Percentiles rank a stretch among this genome's conserved stretches.
phyloP scores from a whole-genome alignment of 2,888 invertebrate genomes.

The Noctua comes region DNA sequence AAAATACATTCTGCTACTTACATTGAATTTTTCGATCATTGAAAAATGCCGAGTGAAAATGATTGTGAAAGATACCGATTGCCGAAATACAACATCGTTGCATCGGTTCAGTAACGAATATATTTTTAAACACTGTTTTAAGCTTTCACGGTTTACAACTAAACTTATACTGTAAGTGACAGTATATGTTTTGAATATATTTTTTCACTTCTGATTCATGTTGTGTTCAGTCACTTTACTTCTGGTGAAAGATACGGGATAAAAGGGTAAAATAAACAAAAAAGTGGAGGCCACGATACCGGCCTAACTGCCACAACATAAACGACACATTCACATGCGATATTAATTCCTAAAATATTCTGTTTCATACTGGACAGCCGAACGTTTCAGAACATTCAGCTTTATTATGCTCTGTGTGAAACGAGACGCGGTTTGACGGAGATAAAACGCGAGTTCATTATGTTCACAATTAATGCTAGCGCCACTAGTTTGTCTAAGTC shows the following conservation, averaged over 20 bases:
- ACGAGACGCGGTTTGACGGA: conserved; percentile 15
- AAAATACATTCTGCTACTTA: not conserved
- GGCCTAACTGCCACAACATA: not conserved
- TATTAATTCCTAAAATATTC: not conserved
- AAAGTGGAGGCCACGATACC: not conserved
- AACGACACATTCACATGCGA: not conserved
- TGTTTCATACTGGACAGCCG: not conserved
- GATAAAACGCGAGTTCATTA: conserved; percentile 25
- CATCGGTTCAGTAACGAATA: not conserved
- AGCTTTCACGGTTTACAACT: too few species aligned
- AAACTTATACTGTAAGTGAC: too few species aligned
- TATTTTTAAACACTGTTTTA: too few species aligned
- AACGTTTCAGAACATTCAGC: conserved; percentile 12
- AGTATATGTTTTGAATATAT: too few species aligned
- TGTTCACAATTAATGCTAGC: conserved; percentile 1
- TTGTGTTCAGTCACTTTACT: not conserved
- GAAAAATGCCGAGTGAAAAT: not conserved
- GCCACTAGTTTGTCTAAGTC: not conserved
- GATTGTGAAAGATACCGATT: not conserved
- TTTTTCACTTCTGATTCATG: not conserved
- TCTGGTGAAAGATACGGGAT: not conserved
- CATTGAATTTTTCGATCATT: not conserved
- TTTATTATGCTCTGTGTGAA: conserved; percentile 36
- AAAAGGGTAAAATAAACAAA: not conserved
- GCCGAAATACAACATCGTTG: not conserved